These are phyloP conservation scores for Ypsolopha scabrella DNA, from an alignment of 2,888 invertebrate species.

Conservation along the genomic window DNA sequence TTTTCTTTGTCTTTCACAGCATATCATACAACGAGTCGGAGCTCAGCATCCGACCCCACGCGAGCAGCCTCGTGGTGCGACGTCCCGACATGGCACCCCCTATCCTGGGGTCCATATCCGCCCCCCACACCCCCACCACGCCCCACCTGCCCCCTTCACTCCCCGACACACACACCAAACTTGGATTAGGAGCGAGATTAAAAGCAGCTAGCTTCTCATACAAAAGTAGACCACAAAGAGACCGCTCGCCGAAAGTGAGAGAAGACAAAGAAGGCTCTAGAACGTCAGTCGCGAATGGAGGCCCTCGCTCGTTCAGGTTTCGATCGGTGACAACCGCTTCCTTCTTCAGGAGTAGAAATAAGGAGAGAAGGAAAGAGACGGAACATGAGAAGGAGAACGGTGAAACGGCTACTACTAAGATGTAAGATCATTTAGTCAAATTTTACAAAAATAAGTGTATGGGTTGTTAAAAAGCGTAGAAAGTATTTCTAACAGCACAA, in stretches of 20 bases:
- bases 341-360: constrained; percentile 37
- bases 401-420: constrained; percentile 39
- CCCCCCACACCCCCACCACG: constrained; percentile 58
- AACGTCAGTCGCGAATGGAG: constrained; percentile 17
- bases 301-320: constrained; percentile 37
- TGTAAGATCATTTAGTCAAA: constrained; percentile 24
- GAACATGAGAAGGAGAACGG: constrained; percentile 29
- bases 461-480: too few species aligned
- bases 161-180: background rate
- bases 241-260: constrained; percentile 37
- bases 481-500: too few species aligned
- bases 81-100: constrained; percentile 30
- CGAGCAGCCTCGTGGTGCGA: constrained; percentile 47
- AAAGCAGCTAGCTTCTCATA: constrained; percentile 54
- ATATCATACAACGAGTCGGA: constrained; percentile 21
- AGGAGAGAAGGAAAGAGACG: constrained; percentile 26
- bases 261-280: constrained; percentile 28
- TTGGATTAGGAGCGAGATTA: constrained; percentile 25
- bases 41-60: constrained; percentile 33
- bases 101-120: constrained; percentile 31
- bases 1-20: background rate
- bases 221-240: constrained; percentile 33
- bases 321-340: constrained; percentile 51
- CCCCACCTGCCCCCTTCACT: constrained; percentile 20
- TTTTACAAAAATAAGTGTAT: too few species aligned